phyloP scores from a whole-genome alignment of 2,113 vertebrate genomes.

The Aphyosemion australe region DNA sequence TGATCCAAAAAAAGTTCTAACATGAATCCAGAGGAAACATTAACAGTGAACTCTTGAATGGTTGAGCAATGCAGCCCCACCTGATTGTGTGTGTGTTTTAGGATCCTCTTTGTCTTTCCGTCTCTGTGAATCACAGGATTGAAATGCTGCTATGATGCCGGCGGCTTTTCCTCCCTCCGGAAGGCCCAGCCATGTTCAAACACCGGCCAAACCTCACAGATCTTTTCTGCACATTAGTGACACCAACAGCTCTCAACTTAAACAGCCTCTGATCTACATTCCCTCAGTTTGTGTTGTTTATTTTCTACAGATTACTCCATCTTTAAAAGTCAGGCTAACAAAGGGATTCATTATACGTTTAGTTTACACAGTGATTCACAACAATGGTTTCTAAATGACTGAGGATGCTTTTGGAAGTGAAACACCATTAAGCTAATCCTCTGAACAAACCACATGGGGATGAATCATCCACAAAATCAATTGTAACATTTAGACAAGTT shows the following conservation, averaged over 20 bases:
- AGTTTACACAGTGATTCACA: not conserved
- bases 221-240: slow-evolving; percentile 28
- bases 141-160: slow-evolving; percentile 58
- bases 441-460: slow-evolving; percentile 4
- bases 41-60: slow-evolving; percentile 11
- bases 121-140: slow-evolving; percentile 64
- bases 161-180: slow-evolving; percentile 51
- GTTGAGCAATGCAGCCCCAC: slow-evolving; percentile 48
- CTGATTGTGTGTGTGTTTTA: slow-evolving; percentile 29
- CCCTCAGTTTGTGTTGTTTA: not conserved
- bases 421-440: not conserved
- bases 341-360: not conserved
- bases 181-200: slow-evolving; percentile 56
- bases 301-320: not conserved
- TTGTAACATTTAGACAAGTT: slow-evolving; percentile 22
- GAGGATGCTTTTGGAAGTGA: not conserved
- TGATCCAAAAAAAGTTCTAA: too few relatives aligned
- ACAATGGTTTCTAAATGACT: not conserved
- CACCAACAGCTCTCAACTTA: slow-evolving; percentile 8
- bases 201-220: slow-evolving; percentile 48
- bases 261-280: slow-evolving; percentile 2
- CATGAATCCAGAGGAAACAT: not conserved
- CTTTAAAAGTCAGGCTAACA: not conserved
- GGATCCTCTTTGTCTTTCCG: slow-evolving; percentile 44
- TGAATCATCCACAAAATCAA: slow-evolving; percentile 1